A percentile compares a stretch with the other conserved stretches of the same genome.
phyloP scores from a whole-genome alignment of 2,888 invertebrate species.

The Philopedon plagiatum region DNA sequence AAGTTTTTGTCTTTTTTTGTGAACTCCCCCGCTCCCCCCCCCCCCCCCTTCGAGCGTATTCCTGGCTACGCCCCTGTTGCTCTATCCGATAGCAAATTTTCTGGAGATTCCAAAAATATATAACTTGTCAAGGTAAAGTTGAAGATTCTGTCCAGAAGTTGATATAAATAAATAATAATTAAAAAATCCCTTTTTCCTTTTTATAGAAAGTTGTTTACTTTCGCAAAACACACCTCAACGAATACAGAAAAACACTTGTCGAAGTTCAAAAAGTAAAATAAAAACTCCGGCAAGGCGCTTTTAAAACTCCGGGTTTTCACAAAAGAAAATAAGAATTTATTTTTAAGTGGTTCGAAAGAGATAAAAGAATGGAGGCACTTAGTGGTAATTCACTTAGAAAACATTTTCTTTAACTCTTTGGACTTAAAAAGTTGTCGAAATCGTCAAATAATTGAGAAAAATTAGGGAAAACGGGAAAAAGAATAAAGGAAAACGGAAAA shows the following conservation, averaged over 20 bases:
- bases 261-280: slow-evolving; percentile 40
- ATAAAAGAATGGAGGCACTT: slow-evolving; percentile 53
- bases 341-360: slow-evolving; percentile 51
- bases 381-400: slow-evolving; percentile 53
- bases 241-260: slow-evolving; percentile 35
- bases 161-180: too few species aligned
- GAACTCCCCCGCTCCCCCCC: too few species aligned
- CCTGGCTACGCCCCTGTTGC: too few species aligned
- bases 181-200: neutral
- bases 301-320: slow-evolving; percentile 45
- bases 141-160: too few species aligned
- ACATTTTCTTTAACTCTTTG: slow-evolving; percentile 60
- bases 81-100: too few species aligned
- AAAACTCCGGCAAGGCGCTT: slow-evolving; percentile 31
- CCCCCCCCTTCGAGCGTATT: too few species aligned
- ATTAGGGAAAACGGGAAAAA: slow-evolving; percentile 42
- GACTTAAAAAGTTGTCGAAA: slow-evolving; percentile 58
- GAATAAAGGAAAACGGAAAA: slow-evolving; percentile 10
- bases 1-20: too few species aligned
- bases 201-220: neutral
- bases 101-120: too few species aligned
- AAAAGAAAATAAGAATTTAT: slow-evolving; percentile 52
- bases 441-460: slow-evolving; percentile 52
- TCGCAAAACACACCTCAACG: neutral
- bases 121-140: too few species aligned